Base-by-base conservation (phyloP, 1,140 invertebrate genomes). In the Pemphigus obesinymphae region DNA sequence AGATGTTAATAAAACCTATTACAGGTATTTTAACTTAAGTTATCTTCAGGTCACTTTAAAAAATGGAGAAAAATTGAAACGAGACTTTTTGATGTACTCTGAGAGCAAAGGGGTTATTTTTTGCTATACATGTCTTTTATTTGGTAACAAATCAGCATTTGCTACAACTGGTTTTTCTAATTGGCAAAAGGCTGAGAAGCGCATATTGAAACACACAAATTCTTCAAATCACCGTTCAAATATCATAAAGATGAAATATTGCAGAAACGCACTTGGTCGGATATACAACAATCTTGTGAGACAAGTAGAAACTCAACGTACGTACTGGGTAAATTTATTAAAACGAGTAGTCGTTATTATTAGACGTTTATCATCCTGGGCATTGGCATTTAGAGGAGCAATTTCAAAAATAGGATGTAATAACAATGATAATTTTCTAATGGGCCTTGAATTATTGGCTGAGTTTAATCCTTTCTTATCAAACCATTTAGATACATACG, bases 391-490 rank as follows among this genome's bases (percentile, higher is more conserved):
- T 73, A 82, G 84, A 82, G 84, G 84, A 76, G 34, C n/a, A n/a
- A n/a, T 50, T 78, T 73, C 75, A 37, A 82, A 85, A 76, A 70
- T 84, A 50, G 84, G 82, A 34, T 78, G 78, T 82, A 37, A 70
- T 31, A 43, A 37, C 26, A 48, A 78, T 55, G 73, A 48, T 34
- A 85, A 85, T 68, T 86, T 82, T 82, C 50, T 85, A 26, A 84
- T 83, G 63, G 43, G 83, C 58, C 82, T 87, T 58, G 85, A 87
- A 83, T 72, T 87, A 45, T 82, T 86, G 53, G 84, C 84, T 17
- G 82, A 86, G 83, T 86, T 86, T 83, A 86, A 87, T 84, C 85
- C 84, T 48, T 87, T 86, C 82, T 83, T 87, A 75, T 83, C 82
- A 23, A n/a, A 43, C n/a, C 40, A 70, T 43, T 40, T 70, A 40